phyloP scores from a whole-genome alignment of 2,888 invertebrate genomes.

The Malachius bipustulatus region DNA sequence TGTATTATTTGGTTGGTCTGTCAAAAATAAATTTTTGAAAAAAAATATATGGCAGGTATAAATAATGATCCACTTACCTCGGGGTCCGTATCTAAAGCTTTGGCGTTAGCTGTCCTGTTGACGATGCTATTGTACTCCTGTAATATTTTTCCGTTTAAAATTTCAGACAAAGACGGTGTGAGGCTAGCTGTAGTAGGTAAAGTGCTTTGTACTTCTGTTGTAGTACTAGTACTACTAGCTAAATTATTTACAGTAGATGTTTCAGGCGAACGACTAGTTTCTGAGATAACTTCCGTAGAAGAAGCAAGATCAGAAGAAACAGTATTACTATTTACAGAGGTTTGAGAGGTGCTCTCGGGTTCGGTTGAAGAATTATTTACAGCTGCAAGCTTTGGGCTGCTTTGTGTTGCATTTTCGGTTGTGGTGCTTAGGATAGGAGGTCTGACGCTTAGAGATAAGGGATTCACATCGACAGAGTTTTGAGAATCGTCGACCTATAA shows the following conservation, averaged over 20 bases:
- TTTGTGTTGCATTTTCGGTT: slow-evolving; percentile 20
- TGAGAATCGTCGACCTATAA: background rate
- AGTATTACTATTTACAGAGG: slow-evolving; percentile 45
- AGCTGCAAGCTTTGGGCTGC: no score
- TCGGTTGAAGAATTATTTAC: no score
- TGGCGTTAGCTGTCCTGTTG: slow-evolving; percentile 30
- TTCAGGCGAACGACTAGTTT: no score
- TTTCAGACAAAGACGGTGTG: slow-evolving; percentile 48
- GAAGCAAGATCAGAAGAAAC: slow-evolving; percentile 44
- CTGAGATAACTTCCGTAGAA: no score
- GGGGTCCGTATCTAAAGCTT: slow-evolving; percentile 50
- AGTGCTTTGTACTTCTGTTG: slow-evolving; percentile 13
- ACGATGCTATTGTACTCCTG: slow-evolving; percentile 47
- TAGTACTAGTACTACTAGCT: slow-evolving; percentile 17
- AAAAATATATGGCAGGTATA: background rate
- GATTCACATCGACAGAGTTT: slow-evolving; percentile 14
- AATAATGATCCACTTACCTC: slow-evolving; percentile 38
- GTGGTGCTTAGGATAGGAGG: slow-evolving; percentile 12
- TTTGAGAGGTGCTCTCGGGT: no score
- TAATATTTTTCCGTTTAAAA: slow-evolving; percentile 50
- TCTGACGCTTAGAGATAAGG: slow-evolving; percentile 13
- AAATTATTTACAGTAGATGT: no score
- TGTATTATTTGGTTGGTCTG: slow-evolving; percentile 27
- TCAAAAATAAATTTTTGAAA: slow-evolving; percentile 14
- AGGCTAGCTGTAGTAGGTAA: slow-evolving; percentile 35